Evolutionary conservation across 2,113 vertebrate genomes (phyloP).

Genomic region (Macaca fascicularis): DNA sequence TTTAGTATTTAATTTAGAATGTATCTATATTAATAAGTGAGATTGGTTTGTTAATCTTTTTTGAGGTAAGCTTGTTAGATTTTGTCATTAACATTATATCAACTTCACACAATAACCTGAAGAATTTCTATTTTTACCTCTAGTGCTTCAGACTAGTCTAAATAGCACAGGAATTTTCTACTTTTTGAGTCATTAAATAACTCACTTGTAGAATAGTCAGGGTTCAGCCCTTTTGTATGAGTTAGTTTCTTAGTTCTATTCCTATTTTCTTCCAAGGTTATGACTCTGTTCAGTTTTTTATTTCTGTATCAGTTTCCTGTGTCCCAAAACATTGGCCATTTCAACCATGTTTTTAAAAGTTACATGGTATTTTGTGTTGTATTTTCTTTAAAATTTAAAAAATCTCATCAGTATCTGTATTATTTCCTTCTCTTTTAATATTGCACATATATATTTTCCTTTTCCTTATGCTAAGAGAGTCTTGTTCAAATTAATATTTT

Average conservation of each 20-base stretch:
- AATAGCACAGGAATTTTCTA: background rate
- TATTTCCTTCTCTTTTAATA: background rate
- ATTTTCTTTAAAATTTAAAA: conserved; percentile 10
- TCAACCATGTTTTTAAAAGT: background rate
- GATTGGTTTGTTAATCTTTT: background rate
- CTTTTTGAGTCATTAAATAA: background rate
- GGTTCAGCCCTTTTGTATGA: background rate
- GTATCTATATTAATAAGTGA: background rate
- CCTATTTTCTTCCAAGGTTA: background rate
- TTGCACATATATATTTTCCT: background rate
- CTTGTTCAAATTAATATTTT: background rate
- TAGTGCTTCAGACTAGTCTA: background rate
- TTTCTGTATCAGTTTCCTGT: background rate
- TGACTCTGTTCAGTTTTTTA: background rate
- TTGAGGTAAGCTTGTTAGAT: background rate
- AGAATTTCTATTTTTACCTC: background rate
- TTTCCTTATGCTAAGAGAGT: background rate
- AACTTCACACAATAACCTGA: background rate
- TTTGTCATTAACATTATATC: background rate
- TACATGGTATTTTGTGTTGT: background rate
- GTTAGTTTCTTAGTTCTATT: background rate
- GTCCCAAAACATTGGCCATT: background rate
- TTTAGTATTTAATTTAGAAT: background rate
- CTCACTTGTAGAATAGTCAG: background rate
- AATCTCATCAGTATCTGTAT: background rate